A percentile compares a stretch with the other conserved stretches of the same genome.
Conservation (phyloP, 2,888 invertebrate genomes). For the Synergus laeviventris region DNA sequence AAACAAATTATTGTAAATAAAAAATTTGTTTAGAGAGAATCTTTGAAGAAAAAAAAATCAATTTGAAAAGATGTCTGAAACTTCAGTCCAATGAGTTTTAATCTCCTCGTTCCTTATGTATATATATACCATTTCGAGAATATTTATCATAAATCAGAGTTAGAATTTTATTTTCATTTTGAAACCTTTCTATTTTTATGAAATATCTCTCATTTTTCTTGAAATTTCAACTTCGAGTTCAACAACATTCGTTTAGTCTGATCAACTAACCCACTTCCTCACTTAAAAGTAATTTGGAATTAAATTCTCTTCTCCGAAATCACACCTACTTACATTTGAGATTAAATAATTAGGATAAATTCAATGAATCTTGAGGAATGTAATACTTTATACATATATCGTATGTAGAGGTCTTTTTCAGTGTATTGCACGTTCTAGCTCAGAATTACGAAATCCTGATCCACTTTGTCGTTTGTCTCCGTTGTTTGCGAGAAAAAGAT, state of each 20-base stretch:
- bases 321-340: constrained; percentile 20
- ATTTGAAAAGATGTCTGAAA: too few relatives aligned
- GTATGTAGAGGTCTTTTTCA: neutral
- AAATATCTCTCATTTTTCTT: neutral
- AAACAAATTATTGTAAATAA: too few relatives aligned
- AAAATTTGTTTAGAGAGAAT: too few relatives aligned
- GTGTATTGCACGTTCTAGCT: constrained; percentile 2
- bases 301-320: neutral
- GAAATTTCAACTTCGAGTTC: neutral
- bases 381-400: neutral
- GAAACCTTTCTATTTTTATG: neutral
- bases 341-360: constrained; percentile 29
- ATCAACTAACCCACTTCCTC: constrained; percentile 2
- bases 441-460: constrained; percentile 19
- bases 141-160: neutral
- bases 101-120: neutral
- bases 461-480: constrained; percentile 31
- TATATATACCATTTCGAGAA: neutral
- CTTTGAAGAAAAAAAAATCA: too few relatives aligned
- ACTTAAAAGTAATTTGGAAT: constrained; percentile 18
- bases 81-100: too few relatives aligned
- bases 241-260: neutral
- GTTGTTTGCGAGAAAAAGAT: constrained; percentile 32
- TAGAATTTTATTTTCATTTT: neutral
- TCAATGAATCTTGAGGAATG: constrained; percentile 23